Percentiles rank a stretch among this genome's conserved stretches.
These are phyloP conservation scores for Beris morrisii DNA, from an alignment of 2,888 invertebrate genomes.

Conservation along the genomic window DNA sequence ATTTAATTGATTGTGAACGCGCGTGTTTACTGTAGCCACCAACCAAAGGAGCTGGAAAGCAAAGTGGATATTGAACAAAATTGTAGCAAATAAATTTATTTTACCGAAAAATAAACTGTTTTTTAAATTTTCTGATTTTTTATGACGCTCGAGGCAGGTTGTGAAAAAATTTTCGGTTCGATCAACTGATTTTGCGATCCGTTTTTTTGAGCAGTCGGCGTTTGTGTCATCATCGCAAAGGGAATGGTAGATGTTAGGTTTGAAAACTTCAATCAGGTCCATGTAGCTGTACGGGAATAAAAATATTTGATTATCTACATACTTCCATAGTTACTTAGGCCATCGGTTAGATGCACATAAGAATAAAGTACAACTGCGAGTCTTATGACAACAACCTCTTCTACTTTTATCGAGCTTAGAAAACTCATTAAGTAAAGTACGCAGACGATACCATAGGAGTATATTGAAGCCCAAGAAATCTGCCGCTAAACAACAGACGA, in stretches of 20 bases:
- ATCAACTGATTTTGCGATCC: slow-evolving; percentile 70
- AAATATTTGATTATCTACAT: not conserved
- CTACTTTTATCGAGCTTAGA: too few relatives aligned
- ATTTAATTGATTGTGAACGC: slow-evolving; percentile 66
- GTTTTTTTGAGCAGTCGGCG: slow-evolving; percentile 67
- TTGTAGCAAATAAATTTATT: slow-evolving; percentile 26
- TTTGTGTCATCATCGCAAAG: slow-evolving; percentile 68
- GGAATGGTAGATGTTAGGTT: slow-evolving; percentile 80
- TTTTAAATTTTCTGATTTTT: slow-evolving; percentile 58
- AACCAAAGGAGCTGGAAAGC: slow-evolving; percentile 50
- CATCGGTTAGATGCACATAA: too few relatives aligned
- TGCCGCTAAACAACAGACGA: too few relatives aligned
- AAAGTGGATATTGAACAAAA: slow-evolving; percentile 4
- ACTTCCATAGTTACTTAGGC: not conserved
- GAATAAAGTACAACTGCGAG: too few relatives aligned
- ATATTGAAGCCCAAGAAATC: too few relatives aligned
- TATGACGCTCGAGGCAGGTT: slow-evolving; percentile 68
- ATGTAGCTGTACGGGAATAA: slow-evolving; percentile 63
- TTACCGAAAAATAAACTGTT: slow-evolving; percentile 59
- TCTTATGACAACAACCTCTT: too few relatives aligned
- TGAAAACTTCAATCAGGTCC: slow-evolving; percentile 73
- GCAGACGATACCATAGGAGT: too few relatives aligned
- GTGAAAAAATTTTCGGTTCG: slow-evolving; percentile 69
- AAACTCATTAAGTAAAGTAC: too few relatives aligned
- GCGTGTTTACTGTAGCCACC: slow-evolving; percentile 73